Evolutionary conservation across 2,888 invertebrate genomes (phyloP).

Genomic region (Agrotis clavis): DNA sequence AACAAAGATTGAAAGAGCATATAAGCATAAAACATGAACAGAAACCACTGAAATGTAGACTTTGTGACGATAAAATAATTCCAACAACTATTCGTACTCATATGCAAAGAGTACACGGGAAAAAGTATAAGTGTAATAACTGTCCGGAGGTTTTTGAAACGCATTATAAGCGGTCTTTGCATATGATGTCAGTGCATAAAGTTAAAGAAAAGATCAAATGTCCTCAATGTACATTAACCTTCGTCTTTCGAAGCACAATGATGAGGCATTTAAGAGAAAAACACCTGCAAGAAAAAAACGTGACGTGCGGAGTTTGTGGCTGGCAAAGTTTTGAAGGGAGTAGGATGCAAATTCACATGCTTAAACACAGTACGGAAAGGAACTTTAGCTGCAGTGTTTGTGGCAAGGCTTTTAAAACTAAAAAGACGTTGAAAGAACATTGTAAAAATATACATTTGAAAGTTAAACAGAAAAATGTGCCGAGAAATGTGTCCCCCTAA

Average conservation of each 20-base stretch:
- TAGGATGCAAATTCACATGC: constrained; percentile 63
- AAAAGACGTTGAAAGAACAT: constrained; percentile 59
- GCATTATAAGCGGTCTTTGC: constrained; percentile 65
- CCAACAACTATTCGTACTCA: constrained; percentile 77
- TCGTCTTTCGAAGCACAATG: constrained; percentile 67
- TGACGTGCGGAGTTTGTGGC: constrained; percentile 80
- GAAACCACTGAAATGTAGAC: constrained; percentile 64
- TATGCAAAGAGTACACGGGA: constrained; percentile 64
- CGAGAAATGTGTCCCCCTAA: background rate
- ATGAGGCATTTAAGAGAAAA: constrained; percentile 68
- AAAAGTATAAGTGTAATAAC: constrained; percentile 62
- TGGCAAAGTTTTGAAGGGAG: constrained; percentile 58
- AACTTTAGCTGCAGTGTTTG: constrained; percentile 49
- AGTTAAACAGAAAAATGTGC: constrained; percentile 1
- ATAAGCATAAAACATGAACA: constrained; percentile 66
- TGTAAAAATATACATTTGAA: constrained; percentile 55
- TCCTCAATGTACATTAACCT: constrained; percentile 68
- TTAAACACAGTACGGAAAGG: constrained; percentile 56
- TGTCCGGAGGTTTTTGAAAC: constrained; percentile 67
- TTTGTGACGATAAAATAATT: constrained; percentile 73
- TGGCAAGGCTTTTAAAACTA: constrained; percentile 61
- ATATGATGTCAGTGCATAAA: constrained; percentile 66
- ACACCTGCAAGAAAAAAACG: constrained; percentile 72
- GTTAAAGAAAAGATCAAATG: constrained; percentile 64
- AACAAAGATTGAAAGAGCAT: constrained; percentile 66